phyloP scores from a whole-genome alignment of 37 sponge, comb jelly and placozoan species.

The Spongilla lacustris region DNA sequence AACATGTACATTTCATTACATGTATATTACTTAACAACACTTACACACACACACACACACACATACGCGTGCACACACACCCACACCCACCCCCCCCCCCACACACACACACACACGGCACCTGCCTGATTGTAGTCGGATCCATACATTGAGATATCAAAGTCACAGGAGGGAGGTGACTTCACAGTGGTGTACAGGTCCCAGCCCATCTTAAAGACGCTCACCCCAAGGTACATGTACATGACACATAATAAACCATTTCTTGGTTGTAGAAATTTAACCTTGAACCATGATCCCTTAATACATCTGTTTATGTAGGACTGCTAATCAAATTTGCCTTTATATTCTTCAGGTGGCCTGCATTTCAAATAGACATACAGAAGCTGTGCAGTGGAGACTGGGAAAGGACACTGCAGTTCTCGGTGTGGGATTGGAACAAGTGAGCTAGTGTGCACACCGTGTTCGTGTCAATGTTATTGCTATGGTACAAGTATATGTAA shows the following conservation, averaged over 20 bases:
- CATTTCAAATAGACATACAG: conserved; percentile 58
- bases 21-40: neutral
- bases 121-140: conserved; percentile 71
- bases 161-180: conserved; percentile 76
- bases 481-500: too few relatives aligned
- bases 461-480: too few relatives aligned
- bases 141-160: conserved; percentile 88
- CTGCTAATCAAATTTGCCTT: neutral
- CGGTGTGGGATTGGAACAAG: conserved; percentile 94
- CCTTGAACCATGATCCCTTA: too few relatives aligned
- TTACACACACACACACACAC: neutral
- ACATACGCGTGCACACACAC: neutral
- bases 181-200: conserved; percentile 83
- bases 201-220: conserved; percentile 73
- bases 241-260: too few relatives aligned
- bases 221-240: conserved; percentile 79
- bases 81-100: neutral
- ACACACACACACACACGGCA: neutral
- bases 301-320: too few relatives aligned
- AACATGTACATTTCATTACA: too few relatives aligned
- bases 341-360: conserved; percentile 62
- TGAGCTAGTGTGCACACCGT: neutral
- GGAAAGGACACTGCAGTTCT: conserved; percentile 74
- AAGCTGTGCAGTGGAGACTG: conserved; percentile 90
- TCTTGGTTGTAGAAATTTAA: too few relatives aligned